These are phyloP conservation scores for Piezodorus guildinii DNA, from an alignment of 1,140 invertebrate genomes.

Conservation along the genomic window DNA sequence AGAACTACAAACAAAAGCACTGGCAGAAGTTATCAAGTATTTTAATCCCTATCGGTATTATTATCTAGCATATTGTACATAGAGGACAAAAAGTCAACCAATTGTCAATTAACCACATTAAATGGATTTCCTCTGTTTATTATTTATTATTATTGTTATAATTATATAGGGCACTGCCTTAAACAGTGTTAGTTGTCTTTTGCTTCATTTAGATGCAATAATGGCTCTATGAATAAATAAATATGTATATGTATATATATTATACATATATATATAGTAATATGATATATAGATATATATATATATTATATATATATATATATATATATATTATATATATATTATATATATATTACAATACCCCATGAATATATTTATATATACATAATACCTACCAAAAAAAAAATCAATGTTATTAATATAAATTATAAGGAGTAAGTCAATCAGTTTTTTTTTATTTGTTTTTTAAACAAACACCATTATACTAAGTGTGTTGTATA, in stretches of 20 bases:
- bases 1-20: slow-evolving; percentile 1
- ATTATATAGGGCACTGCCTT: slow-evolving; percentile 5
- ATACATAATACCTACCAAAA: slow-evolving; percentile 4
- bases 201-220: slow-evolving; percentile 9
- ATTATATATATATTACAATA: neutral
- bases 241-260: too few relatives aligned
- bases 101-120: slow-evolving; percentile 9
- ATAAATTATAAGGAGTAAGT: slow-evolving; percentile 8
- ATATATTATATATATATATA: too few relatives aligned
- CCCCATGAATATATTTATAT: slow-evolving; percentile 4
- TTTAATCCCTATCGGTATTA: slow-evolving; percentile 6
- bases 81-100: slow-evolving; percentile 13
- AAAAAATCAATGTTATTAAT: slow-evolving; percentile 3
- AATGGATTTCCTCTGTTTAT: slow-evolving; percentile 9
- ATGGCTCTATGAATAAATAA: slow-evolving; percentile 2
- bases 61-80: slow-evolving; percentile 13
- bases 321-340: too few relatives aligned
- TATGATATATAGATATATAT: too few relatives aligned
- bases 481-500: slow-evolving; percentile 15
- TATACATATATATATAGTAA: too few relatives aligned
- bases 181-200: slow-evolving; percentile 3
- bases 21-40: slow-evolving; percentile 3
- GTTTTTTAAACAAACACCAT: slow-evolving; percentile 8
- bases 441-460: slow-evolving; percentile 4
- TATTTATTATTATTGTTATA: slow-evolving; percentile 12